Conservation (phyloP, 2,113 vertebrate species). For the human region GRCh38 chr3:139223501-139224000, state of each 20-base stretch:
- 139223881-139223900: not conserved
- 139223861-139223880: accelerated
- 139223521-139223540: not conserved
- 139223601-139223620: not conserved
- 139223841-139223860: too few relatives aligned
- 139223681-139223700: not conserved
- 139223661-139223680: not conserved
- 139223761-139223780: not conserved
- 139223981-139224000: not conserved
- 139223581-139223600: not conserved
- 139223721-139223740: not conserved
- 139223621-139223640: too few relatives aligned
- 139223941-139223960: not conserved
- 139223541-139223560: not conserved
- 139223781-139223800: not conserved
- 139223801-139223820: not conserved
- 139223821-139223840: not conserved
- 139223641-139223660: not conserved
- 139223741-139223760: not conserved
- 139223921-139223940: not conserved
- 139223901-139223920: not conserved
- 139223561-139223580: not conserved
- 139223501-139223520: not conserved
- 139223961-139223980: not conserved
- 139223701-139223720: not conserved